phyloP scores from a whole-genome alignment of 1,140 invertebrate genomes.

The Lordiphosa collinella region DNA sequence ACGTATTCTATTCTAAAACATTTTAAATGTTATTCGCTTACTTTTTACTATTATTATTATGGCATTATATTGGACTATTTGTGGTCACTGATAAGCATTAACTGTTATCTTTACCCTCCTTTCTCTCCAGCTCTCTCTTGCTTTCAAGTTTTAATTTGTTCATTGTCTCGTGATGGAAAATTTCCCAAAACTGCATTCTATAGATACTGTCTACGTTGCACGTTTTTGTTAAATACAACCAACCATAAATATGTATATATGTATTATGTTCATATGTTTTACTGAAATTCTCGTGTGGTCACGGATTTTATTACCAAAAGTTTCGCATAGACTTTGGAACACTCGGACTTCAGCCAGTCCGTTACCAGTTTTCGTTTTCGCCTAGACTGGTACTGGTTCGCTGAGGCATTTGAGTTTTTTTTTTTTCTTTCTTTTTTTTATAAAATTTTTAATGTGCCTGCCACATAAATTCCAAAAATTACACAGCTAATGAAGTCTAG shows the following conservation, averaged over 20 bases:
- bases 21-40: constrained; percentile 26
- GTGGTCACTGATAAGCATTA: constrained; percentile 33
- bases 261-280: neutral
- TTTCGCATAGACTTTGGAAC: neutral
- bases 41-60: constrained; percentile 7
- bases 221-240: constrained; percentile 10
- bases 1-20: constrained; percentile 42
- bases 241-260: constrained; percentile 8
- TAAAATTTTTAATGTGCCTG: constrained; percentile 69
- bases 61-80: neutral
- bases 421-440: constrained; percentile 42
- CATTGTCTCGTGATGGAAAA: constrained; percentile 58
- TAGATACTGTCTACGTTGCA: constrained; percentile 55
- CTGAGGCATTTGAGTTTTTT: neutral
- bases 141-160: constrained; percentile 12
- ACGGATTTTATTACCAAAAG: constrained; percentile 15
- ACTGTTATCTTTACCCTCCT: constrained; percentile 25
- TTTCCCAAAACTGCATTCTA: constrained; percentile 61
- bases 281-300: constrained; percentile 7
- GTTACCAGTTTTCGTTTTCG: constrained; percentile 30
- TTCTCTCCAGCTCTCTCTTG: neutral
- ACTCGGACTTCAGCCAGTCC: neutral
- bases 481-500: constrained; percentile 73
- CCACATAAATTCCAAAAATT: constrained; percentile 74
- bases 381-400: constrained; percentile 17